Conservation (phyloP, 2,797 vertebrate genomes). For the Falco naumanni region DNA sequence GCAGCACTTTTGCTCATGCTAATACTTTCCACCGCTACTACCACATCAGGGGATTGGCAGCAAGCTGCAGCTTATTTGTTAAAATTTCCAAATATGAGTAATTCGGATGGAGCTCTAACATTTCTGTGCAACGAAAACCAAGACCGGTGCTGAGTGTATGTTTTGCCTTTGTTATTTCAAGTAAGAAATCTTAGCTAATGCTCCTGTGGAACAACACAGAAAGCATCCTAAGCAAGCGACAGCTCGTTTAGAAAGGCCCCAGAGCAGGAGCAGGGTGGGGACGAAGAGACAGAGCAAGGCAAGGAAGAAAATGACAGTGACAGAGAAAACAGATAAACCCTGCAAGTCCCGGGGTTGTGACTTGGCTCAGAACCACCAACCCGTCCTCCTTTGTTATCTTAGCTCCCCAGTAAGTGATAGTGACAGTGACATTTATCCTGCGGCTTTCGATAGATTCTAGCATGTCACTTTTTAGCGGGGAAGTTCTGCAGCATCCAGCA, state of each 20-base stretch:
- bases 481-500: neutral
- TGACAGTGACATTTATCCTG: rapidly evolving
- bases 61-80: neutral
- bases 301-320: too few species aligned
- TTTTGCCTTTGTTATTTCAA: neutral
- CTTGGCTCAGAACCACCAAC: neutral
- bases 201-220: neutral
- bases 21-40: neutral
- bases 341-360: rapidly evolving
- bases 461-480: rapidly evolving
- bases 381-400: neutral
- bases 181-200: neutral
- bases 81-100: neutral
- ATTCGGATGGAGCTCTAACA: too few species aligned
- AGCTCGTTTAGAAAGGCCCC: neutral
- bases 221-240: neutral
- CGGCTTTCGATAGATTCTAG: neutral
- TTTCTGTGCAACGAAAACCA: neutral
- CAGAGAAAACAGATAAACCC: neutral
- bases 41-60: neutral
- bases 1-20: neutral
- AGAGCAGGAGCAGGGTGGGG: too few species aligned
- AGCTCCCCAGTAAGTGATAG: neutral
- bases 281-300: neutral
- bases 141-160: neutral